Evolutionary conservation across 2,888 invertebrate genomes (phyloP).

Genomic region (Mesorhabditis sp.): DNA sequence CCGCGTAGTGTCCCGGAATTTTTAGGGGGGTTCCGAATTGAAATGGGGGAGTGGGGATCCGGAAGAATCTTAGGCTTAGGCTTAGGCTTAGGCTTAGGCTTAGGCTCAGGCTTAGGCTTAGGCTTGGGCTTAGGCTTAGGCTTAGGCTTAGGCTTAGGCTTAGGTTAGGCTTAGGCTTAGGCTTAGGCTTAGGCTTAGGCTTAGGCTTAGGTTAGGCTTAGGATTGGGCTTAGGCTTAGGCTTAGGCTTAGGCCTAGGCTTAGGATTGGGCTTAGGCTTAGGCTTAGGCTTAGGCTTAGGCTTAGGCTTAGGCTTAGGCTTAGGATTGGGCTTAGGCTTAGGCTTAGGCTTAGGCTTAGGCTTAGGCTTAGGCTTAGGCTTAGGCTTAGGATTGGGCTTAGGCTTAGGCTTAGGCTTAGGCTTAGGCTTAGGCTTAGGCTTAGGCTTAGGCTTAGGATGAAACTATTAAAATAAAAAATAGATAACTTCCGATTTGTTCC

Average conservation of each 20-base stretch:
- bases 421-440: background rate
- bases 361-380: background rate
- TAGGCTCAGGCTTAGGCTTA: no score
- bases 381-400: background rate
- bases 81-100: no score
- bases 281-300: background rate
- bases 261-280: background rate
- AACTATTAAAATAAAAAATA: background rate
- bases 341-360: slow-evolving; percentile 4
- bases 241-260: background rate
- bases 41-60: no score
- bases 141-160: slow-evolving; percentile 1
- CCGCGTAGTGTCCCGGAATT: no score
- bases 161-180: background rate
- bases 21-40: no score
- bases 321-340: background rate
- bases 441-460: background rate
- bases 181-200: no score
- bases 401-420: background rate
- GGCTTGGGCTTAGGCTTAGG: no score
- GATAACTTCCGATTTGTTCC: no score
- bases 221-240: background rate
- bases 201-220: no score
- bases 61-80: no score
- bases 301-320: slow-evolving; percentile 6